Evolutionary conservation across 2,797 vertebrate species (phyloP), one percentile per base, ranked within the genome.

Genomic region (Pangasius djambal): DNA sequence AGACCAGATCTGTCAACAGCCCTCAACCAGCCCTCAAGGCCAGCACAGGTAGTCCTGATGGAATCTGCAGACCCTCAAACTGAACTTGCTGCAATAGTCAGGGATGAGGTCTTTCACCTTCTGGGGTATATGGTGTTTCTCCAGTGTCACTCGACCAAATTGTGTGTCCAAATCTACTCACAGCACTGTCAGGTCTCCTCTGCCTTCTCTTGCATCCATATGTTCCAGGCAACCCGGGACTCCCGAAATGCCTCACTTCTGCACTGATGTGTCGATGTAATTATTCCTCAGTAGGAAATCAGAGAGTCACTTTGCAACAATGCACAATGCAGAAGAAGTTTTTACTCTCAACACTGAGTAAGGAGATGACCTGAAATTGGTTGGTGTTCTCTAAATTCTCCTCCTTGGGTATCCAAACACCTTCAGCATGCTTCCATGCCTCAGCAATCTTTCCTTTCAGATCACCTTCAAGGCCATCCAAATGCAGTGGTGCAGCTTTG

Each of bases 131-230:
- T 63, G 79, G 2, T 82, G 55, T 61, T 63, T 83, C 31, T 63
- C 57, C 52, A 63, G 20, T 44, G 1, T 37, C 0, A 7, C 55
- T 63, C 34, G 2, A 83, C 6, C 34, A 63, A 12, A 5, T 63
- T 40, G 57, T 95, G 95, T 25, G 20, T 18, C 22, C 67, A 69
- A 20, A 57, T 59, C 12, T 16, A 44, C 22, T 10, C 57, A 61
- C 34, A 83, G 37, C 22, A 40, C 25, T 5, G 55, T 59, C 12
- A 83, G 40, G 57, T 83, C 81, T 59, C 9, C 55, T 7, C 12
- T 83, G 22, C 5, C 22, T 1, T 61, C 28, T 63, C 22, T 40
- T 40, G 20, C 57, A 77, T 44, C 74, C 25, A 28, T 6, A n/a
- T 28, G 25, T 50, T 77, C 52, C 16, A 79, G 18, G 16, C 52